Conservation (phyloP, 2,113 vertebrate species). For the Campylomormyrus tamandua region DNA sequence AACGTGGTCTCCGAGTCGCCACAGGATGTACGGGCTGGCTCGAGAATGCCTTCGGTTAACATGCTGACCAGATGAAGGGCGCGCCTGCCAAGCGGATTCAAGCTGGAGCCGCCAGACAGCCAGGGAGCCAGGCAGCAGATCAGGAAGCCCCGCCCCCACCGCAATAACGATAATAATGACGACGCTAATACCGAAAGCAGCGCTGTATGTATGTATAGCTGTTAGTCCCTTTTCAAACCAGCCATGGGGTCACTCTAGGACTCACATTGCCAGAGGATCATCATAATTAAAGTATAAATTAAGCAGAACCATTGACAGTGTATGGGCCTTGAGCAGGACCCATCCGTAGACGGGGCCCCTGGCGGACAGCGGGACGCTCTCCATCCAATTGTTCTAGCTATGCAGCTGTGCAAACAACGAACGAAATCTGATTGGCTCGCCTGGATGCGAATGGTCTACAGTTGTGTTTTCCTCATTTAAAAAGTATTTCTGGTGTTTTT, state of each 20-base stretch:
- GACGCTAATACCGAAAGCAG: neutral
- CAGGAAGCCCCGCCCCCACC: slow-evolving; percentile 25
- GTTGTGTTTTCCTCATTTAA: neutral
- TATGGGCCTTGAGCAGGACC: neutral
- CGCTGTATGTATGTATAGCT: neutral
- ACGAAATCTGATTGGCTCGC: neutral
- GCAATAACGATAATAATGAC: neutral
- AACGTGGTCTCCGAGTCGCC: slow-evolving; percentile 26
- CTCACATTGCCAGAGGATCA: neutral
- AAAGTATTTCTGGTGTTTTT: slow-evolving; percentile 2
- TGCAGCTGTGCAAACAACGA: slow-evolving; percentile 41
- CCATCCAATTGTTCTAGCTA: slow-evolving; percentile 17
- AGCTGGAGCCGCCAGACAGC: slow-evolving; percentile 27
- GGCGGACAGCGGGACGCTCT: neutral
- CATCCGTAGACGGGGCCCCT: neutral
- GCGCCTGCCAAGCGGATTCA: slow-evolving; percentile 28
- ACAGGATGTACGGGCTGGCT: slow-evolving; percentile 29
- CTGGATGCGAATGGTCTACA: neutral
- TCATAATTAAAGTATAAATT: neutral
- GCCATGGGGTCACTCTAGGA: neutral
- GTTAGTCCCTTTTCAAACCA: neutral
- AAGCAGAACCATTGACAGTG: neutral
- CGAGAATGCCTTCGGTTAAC: slow-evolving; percentile 31
- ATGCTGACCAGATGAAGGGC: slow-evolving; percentile 40
- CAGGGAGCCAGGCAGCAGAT: slow-evolving; percentile 24